A percentile compares a stretch with the other conserved stretches of the same genome.
Conservation (phyloP, 1,140 invertebrate genomes). For the Achroia grisella region DNA sequence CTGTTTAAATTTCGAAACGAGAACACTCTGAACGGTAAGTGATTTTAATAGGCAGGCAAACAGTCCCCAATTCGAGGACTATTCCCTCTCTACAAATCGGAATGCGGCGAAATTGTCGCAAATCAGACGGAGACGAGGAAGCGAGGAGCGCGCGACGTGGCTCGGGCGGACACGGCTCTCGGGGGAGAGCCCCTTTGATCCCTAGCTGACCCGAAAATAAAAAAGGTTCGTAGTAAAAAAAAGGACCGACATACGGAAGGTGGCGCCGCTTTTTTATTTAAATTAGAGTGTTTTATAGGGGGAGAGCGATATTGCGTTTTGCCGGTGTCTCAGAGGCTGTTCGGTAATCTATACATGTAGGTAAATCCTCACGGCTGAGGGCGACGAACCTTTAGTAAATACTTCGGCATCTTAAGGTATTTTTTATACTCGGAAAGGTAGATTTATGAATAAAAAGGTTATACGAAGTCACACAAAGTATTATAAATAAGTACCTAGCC, state of each 20-base stretch:
- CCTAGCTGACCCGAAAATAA: constrained; percentile 72
- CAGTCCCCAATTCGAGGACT: constrained; percentile 62
- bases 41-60: constrained; percentile 68
- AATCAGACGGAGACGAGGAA: constrained; percentile 50
- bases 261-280: constrained; percentile 73
- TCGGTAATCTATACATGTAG: constrained; percentile 47
- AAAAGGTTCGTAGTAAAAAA: constrained; percentile 72
- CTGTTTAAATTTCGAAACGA: constrained; percentile 22
- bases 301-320: constrained; percentile 69
- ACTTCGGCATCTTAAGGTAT: constrained; percentile 28
- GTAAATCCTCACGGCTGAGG: constrained; percentile 34
- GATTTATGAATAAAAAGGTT: constrained; percentile 15
- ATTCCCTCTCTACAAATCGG: constrained; percentile 69
- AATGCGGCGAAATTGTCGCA: constrained; percentile 59
- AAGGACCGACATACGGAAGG: constrained; percentile 71
- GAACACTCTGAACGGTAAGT: constrained; percentile 45
- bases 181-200: constrained; percentile 67
- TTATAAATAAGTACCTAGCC: no score
- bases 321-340: constrained; percentile 55
- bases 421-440: constrained; percentile 21
- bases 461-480: background rate
- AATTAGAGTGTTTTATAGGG: constrained; percentile 73
- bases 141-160: constrained; percentile 13
- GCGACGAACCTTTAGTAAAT: constrained; percentile 39
- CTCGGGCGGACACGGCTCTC: constrained; percentile 36